Base-by-base conservation (phyloP, 2,113 vertebrate genomes). In the Pao palembangensis region DNA sequence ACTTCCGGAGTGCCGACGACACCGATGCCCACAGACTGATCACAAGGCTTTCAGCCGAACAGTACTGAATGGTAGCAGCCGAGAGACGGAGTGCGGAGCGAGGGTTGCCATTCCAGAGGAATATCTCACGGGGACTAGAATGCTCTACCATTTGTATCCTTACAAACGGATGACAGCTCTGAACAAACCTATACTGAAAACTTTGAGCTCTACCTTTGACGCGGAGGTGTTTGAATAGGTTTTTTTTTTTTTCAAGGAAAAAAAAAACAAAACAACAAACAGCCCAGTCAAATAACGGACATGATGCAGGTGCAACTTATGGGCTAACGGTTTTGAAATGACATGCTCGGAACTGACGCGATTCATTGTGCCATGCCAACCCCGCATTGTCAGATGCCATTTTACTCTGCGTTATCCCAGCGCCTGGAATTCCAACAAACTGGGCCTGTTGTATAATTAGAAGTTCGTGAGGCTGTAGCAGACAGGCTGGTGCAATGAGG, bases 221-320 rank as follows among this genome's bases (percentile, higher is more conserved):
- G 84, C 73, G 75, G 85, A 78, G 69, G 62, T 84, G 67, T 68
- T 76, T 76, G 72, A 38, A 38, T 38, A 38, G 34, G 25, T 28
- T 38, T 38, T 62, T 18, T 3, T 15, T 28, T 38, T 38, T 62
- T 18, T 3, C 11, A 15, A 21, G 19, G 50, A 12, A 12, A 12
- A 12, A 12, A n/a, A 42, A 17, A 6, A 8, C 6, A 47, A 1
- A 16, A 6, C 44, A 17, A 47, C 6, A 5, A 44, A 0, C 20
- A 58, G 55, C 25, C 75, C 17, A 77, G 69, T 78, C 70, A 75
- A 70, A 75, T 67, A 80, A 25, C 71, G 73, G 76, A 79, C 79
- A 85, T 75, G 62, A 85, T 88, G 85, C 87, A 85, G 88, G 87
- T 87, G 87, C 79, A 85, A 80, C 81, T 62, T 82, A 84, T 73